phyloP scores from a whole-genome alignment of 2,888 invertebrate genomes.

The Netelia fuscicornis region DNA sequence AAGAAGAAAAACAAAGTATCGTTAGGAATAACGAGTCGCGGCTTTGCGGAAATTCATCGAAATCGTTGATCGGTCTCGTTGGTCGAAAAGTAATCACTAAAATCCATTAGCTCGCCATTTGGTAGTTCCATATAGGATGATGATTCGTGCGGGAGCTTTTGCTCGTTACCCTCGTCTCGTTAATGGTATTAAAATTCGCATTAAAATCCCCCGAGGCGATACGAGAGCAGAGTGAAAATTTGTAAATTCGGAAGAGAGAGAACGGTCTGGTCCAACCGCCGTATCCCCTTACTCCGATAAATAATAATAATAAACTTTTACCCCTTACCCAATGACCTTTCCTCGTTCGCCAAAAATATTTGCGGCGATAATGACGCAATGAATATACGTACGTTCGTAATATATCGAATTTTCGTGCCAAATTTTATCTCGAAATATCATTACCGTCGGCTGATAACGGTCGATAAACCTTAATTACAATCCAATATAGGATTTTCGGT shows the following conservation, averaged over 20 bases:
- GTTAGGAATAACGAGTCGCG: background rate
- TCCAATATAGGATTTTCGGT: no score
- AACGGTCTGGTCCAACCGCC: no score
- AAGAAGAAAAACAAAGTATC: no score
- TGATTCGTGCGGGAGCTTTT: conserved; percentile 1
- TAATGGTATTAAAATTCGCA: conserved; percentile 75
- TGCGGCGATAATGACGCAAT: no score
- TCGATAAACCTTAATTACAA: conserved; percentile 1
- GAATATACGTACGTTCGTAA: background rate
- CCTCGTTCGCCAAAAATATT: no score
- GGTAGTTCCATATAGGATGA: background rate
- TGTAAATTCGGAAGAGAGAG: background rate
- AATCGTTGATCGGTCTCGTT: conserved; percentile 41
- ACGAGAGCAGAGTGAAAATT: conserved; percentile 1
- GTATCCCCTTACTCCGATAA: no score
- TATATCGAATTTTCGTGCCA: background rate
- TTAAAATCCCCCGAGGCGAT: conserved; percentile 49
- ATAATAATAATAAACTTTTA: conserved; percentile 20
- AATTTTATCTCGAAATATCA: conserved; percentile 1
- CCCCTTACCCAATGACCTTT: no score
- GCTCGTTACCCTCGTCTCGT: conserved; percentile 54
- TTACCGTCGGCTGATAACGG: background rate
- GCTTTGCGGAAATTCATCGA: background rate
- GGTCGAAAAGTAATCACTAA: conserved; percentile 74
- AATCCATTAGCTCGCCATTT: conserved; percentile 71